Evolutionary conservation across 1,140 invertebrate species (phyloP), one percentile per base, ranked within the genome.

Genomic region (Drosophila mojavensis): DNA sequence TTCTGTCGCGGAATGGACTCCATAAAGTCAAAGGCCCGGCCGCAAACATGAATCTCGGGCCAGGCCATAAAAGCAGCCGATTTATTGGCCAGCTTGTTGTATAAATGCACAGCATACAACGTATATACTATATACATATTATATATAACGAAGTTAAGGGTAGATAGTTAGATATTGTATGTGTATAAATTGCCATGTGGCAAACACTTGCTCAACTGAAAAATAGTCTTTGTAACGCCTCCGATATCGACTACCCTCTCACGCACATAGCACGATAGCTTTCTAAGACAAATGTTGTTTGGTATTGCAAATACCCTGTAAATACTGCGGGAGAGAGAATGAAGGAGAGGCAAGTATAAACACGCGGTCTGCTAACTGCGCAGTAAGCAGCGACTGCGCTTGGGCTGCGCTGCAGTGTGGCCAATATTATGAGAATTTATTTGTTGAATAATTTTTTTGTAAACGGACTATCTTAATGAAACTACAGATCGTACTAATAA

Each of bases 1-100:
- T 85, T 69, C 75, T 54, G 53, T 81, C 71, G 64, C 75, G 53
- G 65, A 85, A 86, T 85, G 79, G 75, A 81, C 78, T 82, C 60
- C 79, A 85, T 85, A 85, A 85, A 85, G 64, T 79, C 75, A 79
- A 82, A 85, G 76, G 81, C 78, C 70, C 41, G 33, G 75, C 73
- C 59, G 45, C 75, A 83, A 84, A 84, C 74, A 83, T 76, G 82
- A 88, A 88, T 88, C 82, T 79, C 83, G 79, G 68, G 62, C 36
- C 69, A 74, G 67, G 82, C 79, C 67, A 81, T 88, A 82, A 88
- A 85, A 82, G 51, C 62, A 43, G 50, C 45, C 76, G 74, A 68
- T 67, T 78, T 69, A 73, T 85, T 59, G 30, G 48, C 17, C 33
- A 15, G 43, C 30, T n/a, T 30, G 45, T 11, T 56, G 43, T 58